phyloP scores from a whole-genome alignment of 2,888 invertebrate species.

The Chirona hameri region DNA sequence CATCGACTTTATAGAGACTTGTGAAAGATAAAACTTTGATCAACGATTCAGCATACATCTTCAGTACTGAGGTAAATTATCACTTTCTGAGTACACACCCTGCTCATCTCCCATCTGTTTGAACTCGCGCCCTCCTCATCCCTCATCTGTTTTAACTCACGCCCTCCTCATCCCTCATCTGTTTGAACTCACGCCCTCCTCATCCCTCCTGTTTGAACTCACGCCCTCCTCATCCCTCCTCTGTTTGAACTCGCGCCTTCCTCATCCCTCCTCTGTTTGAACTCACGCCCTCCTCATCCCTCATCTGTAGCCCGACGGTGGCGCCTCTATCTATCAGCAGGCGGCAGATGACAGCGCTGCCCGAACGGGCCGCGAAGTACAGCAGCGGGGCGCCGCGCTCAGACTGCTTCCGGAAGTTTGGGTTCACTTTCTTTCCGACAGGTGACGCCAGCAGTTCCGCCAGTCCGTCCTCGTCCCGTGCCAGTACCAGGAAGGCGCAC shows the following conservation, averaged over 20 bases:
- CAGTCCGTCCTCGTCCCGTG: slow-evolving; percentile 36
- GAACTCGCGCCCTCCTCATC: not conserved
- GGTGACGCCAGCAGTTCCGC: slow-evolving; percentile 35
- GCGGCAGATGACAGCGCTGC: slow-evolving; percentile 33
- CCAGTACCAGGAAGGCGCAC: slow-evolving; percentile 37
- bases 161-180: slow-evolving; percentile 37
- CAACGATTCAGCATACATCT: too few species aligned
- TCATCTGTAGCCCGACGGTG: slow-evolving; percentile 37
- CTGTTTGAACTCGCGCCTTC: slow-evolving; percentile 30
- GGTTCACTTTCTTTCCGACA: slow-evolving; percentile 36
- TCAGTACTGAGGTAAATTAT: not conserved
- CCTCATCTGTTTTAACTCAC: slow-evolving; percentile 3
- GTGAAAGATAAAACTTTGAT: too few species aligned
- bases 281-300: slow-evolving; percentile 35
- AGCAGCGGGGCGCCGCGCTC: slow-evolving; percentile 39
- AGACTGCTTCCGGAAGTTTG: slow-evolving; percentile 38
- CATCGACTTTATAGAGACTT: too few species aligned
- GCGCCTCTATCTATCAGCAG: slow-evolving; percentile 36
- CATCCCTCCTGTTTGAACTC: slow-evolving; percentile 35
- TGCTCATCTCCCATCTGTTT: not conserved
- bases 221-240: slow-evolving; percentile 29
- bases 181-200: slow-evolving; percentile 33
- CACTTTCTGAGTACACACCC: not conserved
- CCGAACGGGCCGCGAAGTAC: slow-evolving; percentile 37
- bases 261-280: slow-evolving; percentile 35